Conservation (phyloP, 1,140 invertebrate genomes). For the Diachasmimorpha longicaudata region DNA sequence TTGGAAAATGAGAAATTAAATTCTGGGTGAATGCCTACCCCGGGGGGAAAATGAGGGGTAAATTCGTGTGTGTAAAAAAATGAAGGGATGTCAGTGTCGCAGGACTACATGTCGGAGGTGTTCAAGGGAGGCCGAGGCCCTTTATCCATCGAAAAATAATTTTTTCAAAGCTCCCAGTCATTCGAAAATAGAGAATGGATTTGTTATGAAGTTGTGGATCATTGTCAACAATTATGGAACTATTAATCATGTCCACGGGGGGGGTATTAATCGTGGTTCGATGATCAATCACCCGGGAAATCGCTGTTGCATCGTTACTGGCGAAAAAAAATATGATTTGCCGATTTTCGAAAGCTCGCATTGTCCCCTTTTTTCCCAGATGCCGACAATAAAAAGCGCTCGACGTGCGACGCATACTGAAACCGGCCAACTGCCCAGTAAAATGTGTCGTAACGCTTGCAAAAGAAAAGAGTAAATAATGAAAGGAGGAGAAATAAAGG, state of each 20-base stretch:
- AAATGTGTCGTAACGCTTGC: background rate
- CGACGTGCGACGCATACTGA: background rate
- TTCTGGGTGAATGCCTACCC: background rate
- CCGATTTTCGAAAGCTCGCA: background rate
- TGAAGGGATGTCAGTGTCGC: background rate
- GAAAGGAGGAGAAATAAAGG: background rate
- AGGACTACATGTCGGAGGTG: too few species aligned
- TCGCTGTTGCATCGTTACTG: too few species aligned
- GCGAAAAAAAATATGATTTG: background rate
- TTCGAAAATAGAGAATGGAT: too few species aligned
- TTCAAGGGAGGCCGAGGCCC: too few species aligned
- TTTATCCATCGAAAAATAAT: too few species aligned
- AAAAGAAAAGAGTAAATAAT: background rate
- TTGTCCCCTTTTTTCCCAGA: background rate
- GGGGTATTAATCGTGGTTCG: too few species aligned
- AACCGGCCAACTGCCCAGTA: background rate
- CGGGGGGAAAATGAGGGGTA: background rate
- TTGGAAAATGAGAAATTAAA: constrained; percentile 5
- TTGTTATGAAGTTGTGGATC: too few species aligned
- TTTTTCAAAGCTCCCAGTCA: too few species aligned
- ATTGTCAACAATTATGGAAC: too few species aligned
- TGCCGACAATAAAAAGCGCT: background rate
- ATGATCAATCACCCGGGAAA: too few species aligned
- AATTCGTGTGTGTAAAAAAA: background rate
- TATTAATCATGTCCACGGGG: too few species aligned